These are phyloP conservation scores for Trichomalopsis sarcophagae DNA, from an alignment of 1,140 invertebrate genomes.

Conservation along the genomic window DNA sequence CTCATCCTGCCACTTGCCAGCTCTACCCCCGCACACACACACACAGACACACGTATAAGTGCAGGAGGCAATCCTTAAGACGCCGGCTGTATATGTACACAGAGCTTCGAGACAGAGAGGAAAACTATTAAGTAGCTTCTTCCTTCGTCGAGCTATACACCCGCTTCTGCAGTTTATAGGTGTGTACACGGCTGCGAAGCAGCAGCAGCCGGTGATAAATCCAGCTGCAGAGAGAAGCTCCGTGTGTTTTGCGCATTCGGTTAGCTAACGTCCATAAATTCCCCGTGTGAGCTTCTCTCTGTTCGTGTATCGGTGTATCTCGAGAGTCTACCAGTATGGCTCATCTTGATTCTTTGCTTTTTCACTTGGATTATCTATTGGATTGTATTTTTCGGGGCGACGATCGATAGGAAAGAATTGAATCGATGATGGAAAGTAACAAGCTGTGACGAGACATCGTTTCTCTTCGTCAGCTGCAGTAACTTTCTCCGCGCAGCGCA, in stretches of 20 bases:
- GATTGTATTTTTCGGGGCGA: background rate
- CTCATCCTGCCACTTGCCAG: background rate
- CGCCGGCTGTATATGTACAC: background rate
- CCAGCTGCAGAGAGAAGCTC: conserved; percentile 52
- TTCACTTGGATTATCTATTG: background rate
- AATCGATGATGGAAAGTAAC: too few relatives aligned
- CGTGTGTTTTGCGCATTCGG: conserved; percentile 65
- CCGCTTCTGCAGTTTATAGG: background rate
- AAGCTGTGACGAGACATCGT: background rate
- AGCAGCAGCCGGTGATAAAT: conserved; percentile 60
- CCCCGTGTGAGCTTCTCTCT: background rate
- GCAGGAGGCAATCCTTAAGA: background rate
- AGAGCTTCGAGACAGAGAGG: conserved; percentile 39
- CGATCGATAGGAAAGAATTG: background rate
- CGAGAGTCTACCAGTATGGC: background rate
- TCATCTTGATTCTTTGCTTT: background rate
- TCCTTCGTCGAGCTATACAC: conserved; percentile 27
- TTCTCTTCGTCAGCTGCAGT: background rate
- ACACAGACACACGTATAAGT: background rate
- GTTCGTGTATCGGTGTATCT: too few relatives aligned
- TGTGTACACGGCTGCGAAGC: conserved; percentile 7
- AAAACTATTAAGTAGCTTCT: conserved; percentile 52
- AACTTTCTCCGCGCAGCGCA: background rate
- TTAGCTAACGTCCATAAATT: conserved; percentile 63
- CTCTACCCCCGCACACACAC: background rate